Conservation (phyloP, 2,888 invertebrate species). For the Deilephila porcellus region DNA sequence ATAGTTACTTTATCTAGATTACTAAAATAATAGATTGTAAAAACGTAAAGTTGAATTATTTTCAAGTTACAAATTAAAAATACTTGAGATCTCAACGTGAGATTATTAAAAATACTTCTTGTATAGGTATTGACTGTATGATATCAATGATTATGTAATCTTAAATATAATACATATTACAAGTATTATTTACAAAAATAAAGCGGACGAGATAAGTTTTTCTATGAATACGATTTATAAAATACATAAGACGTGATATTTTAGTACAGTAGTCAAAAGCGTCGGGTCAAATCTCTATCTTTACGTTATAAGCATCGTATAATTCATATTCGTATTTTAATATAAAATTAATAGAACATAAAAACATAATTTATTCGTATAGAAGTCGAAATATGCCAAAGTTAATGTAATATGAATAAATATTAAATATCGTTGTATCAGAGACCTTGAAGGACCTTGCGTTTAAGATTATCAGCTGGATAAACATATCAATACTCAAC, state of each 20-base stretch:
- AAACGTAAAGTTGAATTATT: too few species aligned
- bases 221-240: neutral
- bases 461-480: slow-evolving; percentile 17
- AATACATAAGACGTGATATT: neutral
- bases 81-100: too few species aligned
- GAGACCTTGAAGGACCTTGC: slow-evolving; percentile 23
- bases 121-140: too few species aligned
- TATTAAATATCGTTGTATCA: neutral
- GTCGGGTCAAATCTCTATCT: too few species aligned
- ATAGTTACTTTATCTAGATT: too few species aligned
- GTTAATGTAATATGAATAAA: slow-evolving; percentile 4
- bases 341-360: neutral
- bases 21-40: too few species aligned
- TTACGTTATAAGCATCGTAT: neutral
- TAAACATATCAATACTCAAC: slow-evolving; percentile 5
- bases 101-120: too few species aligned
- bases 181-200: too few species aligned
- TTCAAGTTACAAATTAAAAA: too few species aligned
- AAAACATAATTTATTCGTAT: neutral
- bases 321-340: neutral
- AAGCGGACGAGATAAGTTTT: neutral
- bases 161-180: too few species aligned
- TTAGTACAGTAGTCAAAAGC: neutral
- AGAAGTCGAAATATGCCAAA: neutral
- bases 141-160: too few species aligned